A percentile compares a stretch with the other conserved stretches of the same genome.
Conservation (phyloP, 2,113 vertebrate species). For the Addax nasomaculatus region DNA sequence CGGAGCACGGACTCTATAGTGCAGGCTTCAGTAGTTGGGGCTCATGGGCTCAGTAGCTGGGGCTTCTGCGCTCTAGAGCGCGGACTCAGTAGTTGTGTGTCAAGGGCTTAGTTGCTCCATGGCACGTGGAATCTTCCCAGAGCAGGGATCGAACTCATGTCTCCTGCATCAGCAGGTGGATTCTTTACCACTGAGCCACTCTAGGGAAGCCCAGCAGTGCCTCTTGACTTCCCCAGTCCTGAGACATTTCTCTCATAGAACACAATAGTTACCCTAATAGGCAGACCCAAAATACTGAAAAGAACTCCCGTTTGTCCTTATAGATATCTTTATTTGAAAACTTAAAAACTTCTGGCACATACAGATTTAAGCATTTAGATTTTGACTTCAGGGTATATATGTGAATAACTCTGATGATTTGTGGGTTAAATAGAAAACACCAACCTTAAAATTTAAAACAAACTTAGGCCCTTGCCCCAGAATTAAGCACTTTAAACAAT, state of each 20-base stretch:
- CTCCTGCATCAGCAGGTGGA: background rate
- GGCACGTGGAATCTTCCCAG: background rate
- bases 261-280: background rate
- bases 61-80: background rate
- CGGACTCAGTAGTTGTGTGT: background rate
- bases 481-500: background rate
- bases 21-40: background rate
- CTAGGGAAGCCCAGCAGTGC: background rate
- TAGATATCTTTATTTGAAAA: conserved; percentile 57
- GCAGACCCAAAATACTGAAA: background rate
- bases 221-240: background rate
- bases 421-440: background rate
- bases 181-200: background rate
- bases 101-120: background rate
- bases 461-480: background rate
- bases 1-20: fast-evolving
- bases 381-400: background rate
- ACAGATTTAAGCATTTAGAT: conserved; percentile 14
- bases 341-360: conserved; percentile 33
- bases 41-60: background rate
- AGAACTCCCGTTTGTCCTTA: background rate
- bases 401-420: background rate
- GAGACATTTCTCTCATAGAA: background rate
- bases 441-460: background rate
- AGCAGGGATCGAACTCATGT: background rate